These are phyloP conservation scores for Tanytarsus gracilentus DNA, from an alignment of 2,888 invertebrate genomes.

Conservation along the genomic window DNA sequence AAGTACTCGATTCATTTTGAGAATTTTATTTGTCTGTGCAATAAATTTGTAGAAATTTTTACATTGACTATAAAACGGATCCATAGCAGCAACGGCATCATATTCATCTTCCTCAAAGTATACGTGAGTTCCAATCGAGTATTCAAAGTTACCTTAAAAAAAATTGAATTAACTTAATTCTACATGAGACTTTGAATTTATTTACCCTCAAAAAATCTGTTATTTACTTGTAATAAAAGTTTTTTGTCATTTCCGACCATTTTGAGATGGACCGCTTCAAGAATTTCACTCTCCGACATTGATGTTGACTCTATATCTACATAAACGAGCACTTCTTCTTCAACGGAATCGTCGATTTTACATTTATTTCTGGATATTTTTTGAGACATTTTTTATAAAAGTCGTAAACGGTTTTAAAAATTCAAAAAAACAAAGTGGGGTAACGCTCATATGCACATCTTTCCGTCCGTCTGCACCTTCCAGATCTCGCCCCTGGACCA, in stretches of 20 bases:
- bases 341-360: background rate
- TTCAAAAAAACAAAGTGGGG: too few relatives aligned
- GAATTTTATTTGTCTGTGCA: slow-evolving; percentile 9
- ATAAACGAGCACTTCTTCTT: slow-evolving; percentile 10
- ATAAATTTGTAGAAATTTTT: background rate
- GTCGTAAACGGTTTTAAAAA: too few relatives aligned
- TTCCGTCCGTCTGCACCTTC: too few relatives aligned
- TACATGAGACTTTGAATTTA: background rate
- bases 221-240: slow-evolving; percentile 16
- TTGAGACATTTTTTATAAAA: too few relatives aligned
- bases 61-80: slow-evolving; percentile 7
- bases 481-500: too few relatives aligned
- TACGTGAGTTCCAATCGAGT: slow-evolving; percentile 24
- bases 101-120: slow-evolving; percentile 17
- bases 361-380: too few relatives aligned
- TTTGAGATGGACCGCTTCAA: background rate
- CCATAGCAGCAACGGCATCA: background rate
- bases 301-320: slow-evolving; percentile 14
- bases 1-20: slow-evolving; percentile 11
- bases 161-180: background rate
- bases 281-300: background rate
- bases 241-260: slow-evolving; percentile 6
- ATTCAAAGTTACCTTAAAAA: slow-evolving; percentile 13
- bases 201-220: slow-evolving; percentile 19
- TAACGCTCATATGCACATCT: too few relatives aligned